A percentile compares a stretch with the other conserved stretches of the same genome.
These are phyloP conservation scores for Thamnophis elegans DNA, from an alignment of 2,797 vertebrate species.

Conservation along the genomic window DNA sequence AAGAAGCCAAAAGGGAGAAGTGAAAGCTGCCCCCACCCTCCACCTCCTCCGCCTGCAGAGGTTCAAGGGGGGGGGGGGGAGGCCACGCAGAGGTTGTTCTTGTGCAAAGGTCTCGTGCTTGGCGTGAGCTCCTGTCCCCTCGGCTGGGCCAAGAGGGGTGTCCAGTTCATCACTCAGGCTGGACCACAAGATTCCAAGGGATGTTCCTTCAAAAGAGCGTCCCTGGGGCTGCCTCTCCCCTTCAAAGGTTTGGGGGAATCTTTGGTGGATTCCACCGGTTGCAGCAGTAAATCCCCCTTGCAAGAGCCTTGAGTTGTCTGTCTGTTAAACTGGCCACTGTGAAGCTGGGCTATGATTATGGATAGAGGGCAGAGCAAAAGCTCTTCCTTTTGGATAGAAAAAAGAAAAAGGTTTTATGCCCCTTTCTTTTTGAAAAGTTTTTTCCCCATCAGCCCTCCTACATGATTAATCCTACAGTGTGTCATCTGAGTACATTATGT, in stretches of 20 bases:
- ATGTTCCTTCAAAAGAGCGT: neutral
- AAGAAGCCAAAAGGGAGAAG: neutral
- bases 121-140: neutral
- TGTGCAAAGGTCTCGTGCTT: no score
- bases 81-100: neutral
- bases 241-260: neutral
- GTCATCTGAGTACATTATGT: no score
- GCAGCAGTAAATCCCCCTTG: no score
- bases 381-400: neutral
- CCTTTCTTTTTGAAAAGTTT: no score
- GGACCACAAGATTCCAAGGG: neutral
- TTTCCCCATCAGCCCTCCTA: no score
- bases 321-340: no score
- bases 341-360: neutral
- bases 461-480: no score
- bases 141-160: neutral
- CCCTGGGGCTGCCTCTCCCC: neutral
- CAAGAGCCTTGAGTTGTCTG: neutral
- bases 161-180: neutral
- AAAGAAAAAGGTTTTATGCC: neutral
- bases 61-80: neutral
- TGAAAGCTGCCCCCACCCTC: neutral
- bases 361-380: no score
- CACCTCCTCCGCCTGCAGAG: neutral
- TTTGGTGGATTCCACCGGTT: neutral